Evolutionary conservation across 1,140 invertebrate genomes (phyloP).

Genomic region (Camponotus pennsylvanicus): DNA sequence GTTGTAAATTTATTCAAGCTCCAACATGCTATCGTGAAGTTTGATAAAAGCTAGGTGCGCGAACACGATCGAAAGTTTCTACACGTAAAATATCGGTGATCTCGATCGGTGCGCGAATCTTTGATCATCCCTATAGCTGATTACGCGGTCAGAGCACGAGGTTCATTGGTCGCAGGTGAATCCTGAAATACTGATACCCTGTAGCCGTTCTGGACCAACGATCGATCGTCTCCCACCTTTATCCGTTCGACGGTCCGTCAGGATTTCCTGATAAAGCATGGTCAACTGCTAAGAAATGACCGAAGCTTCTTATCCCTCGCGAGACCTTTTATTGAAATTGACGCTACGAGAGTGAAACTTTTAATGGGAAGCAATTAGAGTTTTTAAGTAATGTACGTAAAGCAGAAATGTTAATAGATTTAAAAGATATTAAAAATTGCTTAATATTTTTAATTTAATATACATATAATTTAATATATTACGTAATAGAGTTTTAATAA

Average conservation of each 20-base stretch:
- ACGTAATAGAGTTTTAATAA: too few relatives aligned
- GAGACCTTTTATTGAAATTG: conserved; percentile 24
- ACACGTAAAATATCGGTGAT: conserved; percentile 38
- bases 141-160: conserved; percentile 66
- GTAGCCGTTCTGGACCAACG: conserved; percentile 23
- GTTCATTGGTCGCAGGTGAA: conserved; percentile 71
- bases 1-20: conserved; percentile 22
- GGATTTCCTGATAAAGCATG: conserved; percentile 33
- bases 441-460: background rate
- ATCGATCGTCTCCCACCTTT: conserved; percentile 57
- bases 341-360: background rate
- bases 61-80: conserved; percentile 16
- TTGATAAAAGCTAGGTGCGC: background rate
- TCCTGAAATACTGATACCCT: conserved; percentile 63
- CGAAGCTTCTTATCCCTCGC: background rate
- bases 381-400: conserved; percentile 2
- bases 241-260: background rate
- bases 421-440: background rate
- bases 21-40: background rate
- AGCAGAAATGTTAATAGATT: background rate
- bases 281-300: background rate
- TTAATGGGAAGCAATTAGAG: conserved; percentile 37
- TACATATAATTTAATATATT: background rate
- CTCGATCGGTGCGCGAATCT: conserved; percentile 6
- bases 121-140: conserved; percentile 49